Percentiles rank a stretch among this genome's conserved stretches.
Evolutionary conservation across 2,797 vertebrate genomes (phyloP).

Genomic region (Pseudomugil tenellus): DNA sequence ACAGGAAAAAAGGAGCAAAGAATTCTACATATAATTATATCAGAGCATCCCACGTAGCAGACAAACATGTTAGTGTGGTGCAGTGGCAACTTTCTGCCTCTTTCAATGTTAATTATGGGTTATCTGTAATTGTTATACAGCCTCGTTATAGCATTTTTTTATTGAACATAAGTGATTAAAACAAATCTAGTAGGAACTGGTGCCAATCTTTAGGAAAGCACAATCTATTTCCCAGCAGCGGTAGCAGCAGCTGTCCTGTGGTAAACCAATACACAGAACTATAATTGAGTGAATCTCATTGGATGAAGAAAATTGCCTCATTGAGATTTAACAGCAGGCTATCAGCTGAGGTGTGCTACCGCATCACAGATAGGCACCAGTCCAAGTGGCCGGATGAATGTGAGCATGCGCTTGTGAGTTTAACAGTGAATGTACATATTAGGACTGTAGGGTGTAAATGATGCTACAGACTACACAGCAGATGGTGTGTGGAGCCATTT

Average conservation of each 20-base stretch:
- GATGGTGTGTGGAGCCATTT: slow-evolving; percentile 56
- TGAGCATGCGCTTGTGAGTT: slow-evolving; percentile 1
- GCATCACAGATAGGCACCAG: slow-evolving; percentile 35
- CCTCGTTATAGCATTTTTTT: slow-evolving; percentile 40
- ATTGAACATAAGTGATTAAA: slow-evolving; percentile 60
- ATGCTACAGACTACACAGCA: slow-evolving; percentile 36
- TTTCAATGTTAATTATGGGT: slow-evolving; percentile 1
- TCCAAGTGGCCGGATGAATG: slow-evolving; percentile 7
- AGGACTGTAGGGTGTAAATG: slow-evolving; percentile 15
- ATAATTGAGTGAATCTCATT: slow-evolving; percentile 68
- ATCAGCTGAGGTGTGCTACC: slow-evolving; percentile 46
- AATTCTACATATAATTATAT: neutral
- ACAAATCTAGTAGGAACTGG: slow-evolving; percentile 49
- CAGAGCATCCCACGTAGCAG: neutral
- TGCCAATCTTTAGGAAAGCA: slow-evolving; percentile 52
- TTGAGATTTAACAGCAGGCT: slow-evolving; percentile 65
- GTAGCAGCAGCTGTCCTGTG: slow-evolving; percentile 68
- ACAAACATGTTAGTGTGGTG: neutral
- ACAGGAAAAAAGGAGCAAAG: slow-evolving; percentile 23
- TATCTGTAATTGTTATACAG: slow-evolving; percentile 29
- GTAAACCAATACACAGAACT: slow-evolving; percentile 66
- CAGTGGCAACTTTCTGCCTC: neutral
- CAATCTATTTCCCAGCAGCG: slow-evolving; percentile 59
- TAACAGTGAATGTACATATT: slow-evolving; percentile 42
- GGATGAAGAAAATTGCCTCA: slow-evolving; percentile 65